A percentile compares a stretch with the other conserved stretches of the same genome.
Conservation (phyloP, 2,888 invertebrate genomes). For the Tetanocera ferruginea region DNA sequence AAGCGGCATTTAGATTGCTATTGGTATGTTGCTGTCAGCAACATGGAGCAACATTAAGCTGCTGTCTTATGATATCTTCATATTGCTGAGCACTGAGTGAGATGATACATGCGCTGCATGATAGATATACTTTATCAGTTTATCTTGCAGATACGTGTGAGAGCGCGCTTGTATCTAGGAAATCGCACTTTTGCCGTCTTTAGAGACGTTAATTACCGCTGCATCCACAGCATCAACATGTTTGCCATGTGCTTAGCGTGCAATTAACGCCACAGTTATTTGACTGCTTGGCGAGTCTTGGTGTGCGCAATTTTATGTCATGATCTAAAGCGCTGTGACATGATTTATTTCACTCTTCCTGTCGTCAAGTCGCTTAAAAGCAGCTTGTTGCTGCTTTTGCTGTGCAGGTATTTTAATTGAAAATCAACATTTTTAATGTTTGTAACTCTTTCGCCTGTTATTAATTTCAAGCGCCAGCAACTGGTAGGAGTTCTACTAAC, state of each 20-base stretch:
- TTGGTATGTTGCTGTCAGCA: constrained; percentile 15
- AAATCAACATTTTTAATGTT: constrained; percentile 38
- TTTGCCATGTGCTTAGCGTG: not conserved
- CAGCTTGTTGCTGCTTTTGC: constrained; percentile 6
- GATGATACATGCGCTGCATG: too few relatives aligned
- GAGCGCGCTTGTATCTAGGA: not conserved
- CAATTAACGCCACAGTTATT: not conserved
- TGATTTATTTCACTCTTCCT: constrained; percentile 36
- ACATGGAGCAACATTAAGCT: not conserved
- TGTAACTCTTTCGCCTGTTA: not conserved
- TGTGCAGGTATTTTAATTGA: constrained; percentile 32
- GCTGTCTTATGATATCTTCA: constrained; percentile 10
- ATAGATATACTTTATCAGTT: not conserved
- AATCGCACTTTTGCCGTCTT: not conserved
- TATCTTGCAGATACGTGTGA: not conserved
- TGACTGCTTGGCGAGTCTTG: not conserved
- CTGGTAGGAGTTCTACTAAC: not conserved
- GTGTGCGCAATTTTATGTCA: not conserved
- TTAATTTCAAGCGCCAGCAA: constrained; percentile 6
- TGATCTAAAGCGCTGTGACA: not conserved
- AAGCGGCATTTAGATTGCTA: constrained; percentile 15
- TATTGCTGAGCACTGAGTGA: not conserved
- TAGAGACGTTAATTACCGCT: constrained; percentile 27
- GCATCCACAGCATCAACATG: not conserved
- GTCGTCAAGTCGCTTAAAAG: not conserved